Percentiles rank a stretch among this genome's conserved stretches.
Evolutionary conservation across 2,113 vertebrate species (phyloP).

Genomic region (Chloebia gouldiae): DNA sequence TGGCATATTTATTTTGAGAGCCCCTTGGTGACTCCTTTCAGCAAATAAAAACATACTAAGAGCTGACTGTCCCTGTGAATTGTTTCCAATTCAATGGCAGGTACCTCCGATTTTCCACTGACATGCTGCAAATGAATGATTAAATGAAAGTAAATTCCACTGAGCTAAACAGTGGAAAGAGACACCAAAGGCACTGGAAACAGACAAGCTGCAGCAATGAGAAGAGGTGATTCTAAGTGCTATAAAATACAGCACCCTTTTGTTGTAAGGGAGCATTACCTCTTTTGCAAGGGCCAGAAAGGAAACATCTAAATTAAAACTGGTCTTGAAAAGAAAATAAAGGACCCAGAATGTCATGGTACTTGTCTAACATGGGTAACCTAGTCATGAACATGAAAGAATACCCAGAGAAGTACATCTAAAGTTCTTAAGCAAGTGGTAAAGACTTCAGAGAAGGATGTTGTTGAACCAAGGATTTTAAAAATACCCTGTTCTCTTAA

Average conservation of each 20-base stretch:
- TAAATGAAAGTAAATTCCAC: constrained; percentile 71
- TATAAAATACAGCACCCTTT: background rate
- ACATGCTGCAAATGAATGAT: constrained; percentile 64
- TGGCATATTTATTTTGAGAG: background rate
- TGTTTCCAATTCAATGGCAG: constrained; percentile 65
- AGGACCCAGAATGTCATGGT: background rate
- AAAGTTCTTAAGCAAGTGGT: background rate
- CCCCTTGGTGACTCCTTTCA: background rate
- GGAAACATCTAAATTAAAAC: background rate
- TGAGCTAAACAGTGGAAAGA: constrained; percentile 63
- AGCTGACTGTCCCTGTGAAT: constrained; percentile 25
- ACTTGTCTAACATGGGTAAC: background rate
- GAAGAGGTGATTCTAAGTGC: background rate
- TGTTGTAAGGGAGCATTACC: background rate
- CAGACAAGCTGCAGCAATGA: background rate
- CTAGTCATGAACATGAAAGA: background rate
- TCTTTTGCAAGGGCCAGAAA: background rate
- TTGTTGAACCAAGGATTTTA: background rate
- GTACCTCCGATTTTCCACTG: constrained; percentile 60
- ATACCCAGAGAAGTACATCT: background rate
- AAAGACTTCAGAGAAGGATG: background rate
- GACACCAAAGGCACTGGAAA: background rate
- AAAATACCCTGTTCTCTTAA: background rate
- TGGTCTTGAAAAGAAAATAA: background rate
- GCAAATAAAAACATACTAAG: constrained; percentile 24